Evolutionary conservation across 2,888 invertebrate species (phyloP).

Genomic region (Digitonthophagus gazella): DNA sequence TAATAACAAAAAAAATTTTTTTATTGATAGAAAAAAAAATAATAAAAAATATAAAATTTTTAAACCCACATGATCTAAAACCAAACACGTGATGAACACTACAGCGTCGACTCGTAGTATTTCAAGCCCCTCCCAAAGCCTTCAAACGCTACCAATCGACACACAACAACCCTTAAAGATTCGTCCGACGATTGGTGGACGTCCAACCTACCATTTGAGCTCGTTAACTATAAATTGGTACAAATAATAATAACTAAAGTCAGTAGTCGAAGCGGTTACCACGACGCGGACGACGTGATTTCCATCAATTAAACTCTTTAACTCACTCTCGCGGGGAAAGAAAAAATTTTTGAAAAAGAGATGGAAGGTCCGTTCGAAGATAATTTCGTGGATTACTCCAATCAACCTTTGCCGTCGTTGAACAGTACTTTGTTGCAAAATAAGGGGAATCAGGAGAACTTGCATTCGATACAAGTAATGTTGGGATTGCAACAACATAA

Average conservation of each 20-base stretch:
- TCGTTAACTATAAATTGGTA: conserved; percentile 55
- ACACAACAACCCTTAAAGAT: conserved; percentile 38
- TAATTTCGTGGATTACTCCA: conserved; percentile 73
- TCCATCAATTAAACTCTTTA: conserved; percentile 16
- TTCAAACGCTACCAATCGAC: conserved; percentile 29
- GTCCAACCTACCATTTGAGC: conserved; percentile 44
- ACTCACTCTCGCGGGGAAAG: conserved; percentile 22
- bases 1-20: background rate
- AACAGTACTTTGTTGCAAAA: conserved; percentile 47
- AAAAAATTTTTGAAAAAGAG: conserved; percentile 38
- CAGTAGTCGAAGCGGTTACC: conserved; percentile 33
- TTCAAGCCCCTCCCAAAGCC: conserved; percentile 22
- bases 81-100: conserved; percentile 31
- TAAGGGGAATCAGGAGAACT: conserved; percentile 46
- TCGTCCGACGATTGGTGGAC: conserved; percentile 39
- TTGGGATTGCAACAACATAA: conserved; percentile 58
- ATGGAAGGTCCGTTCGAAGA: conserved; percentile 77
- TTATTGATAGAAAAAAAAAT: background rate
- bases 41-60: background rate
- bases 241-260: conserved; percentile 51
- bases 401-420: conserved; percentile 53
- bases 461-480: conserved; percentile 69
- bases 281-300: conserved; percentile 16
- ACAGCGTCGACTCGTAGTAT: conserved; percentile 18
- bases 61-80: conserved; percentile 15